A percentile compares a stretch with the other conserved stretches of the same genome.
phyloP scores from a whole-genome alignment of 2,113 vertebrate species.

The Pterocles gutturalis region DNA sequence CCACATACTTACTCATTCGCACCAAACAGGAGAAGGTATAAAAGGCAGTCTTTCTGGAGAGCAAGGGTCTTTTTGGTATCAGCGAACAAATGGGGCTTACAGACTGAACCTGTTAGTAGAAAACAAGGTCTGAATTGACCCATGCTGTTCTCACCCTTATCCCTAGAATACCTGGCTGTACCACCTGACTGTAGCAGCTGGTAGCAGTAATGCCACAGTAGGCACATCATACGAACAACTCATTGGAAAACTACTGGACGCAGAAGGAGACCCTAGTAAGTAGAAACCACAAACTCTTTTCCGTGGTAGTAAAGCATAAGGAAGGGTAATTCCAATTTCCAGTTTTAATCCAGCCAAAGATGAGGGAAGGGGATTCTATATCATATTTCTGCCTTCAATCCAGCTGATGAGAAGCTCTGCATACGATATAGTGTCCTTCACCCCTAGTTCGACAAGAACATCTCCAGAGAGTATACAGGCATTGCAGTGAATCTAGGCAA shows the following conservation, averaged over 20 bases:
- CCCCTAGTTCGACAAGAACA: neutral
- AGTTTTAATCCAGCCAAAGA: neutral
- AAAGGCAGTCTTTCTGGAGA: neutral
- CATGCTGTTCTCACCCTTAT: neutral
- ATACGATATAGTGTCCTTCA: neutral
- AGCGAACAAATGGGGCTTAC: neutral
- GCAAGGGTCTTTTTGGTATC: neutral
- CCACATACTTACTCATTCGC: conserved; percentile 88
- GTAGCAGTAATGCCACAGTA: conserved; percentile 81
- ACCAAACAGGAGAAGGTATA: conserved; percentile 91
- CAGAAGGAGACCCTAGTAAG: conserved; percentile 87
- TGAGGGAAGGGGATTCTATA: neutral
- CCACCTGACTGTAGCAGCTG: conserved; percentile 86
- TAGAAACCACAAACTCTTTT: neutral
- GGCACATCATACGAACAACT: conserved; percentile 87
- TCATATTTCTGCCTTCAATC: too few relatives aligned
- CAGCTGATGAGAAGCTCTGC: neutral
- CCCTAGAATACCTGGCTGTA: conserved; percentile 89
- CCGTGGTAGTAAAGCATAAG: neutral
- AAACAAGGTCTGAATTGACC: neutral
- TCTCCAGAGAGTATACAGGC: neutral
- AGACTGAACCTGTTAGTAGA: neutral
- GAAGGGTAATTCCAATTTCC: neutral
- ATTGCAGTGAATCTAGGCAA: neutral
- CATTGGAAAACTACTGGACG: conserved; percentile 86